A percentile compares a stretch with the other conserved stretches of the same genome.
phyloP scores from a whole-genome alignment of 2,113 vertebrate genomes.

The Pipra filicauda region DNA sequence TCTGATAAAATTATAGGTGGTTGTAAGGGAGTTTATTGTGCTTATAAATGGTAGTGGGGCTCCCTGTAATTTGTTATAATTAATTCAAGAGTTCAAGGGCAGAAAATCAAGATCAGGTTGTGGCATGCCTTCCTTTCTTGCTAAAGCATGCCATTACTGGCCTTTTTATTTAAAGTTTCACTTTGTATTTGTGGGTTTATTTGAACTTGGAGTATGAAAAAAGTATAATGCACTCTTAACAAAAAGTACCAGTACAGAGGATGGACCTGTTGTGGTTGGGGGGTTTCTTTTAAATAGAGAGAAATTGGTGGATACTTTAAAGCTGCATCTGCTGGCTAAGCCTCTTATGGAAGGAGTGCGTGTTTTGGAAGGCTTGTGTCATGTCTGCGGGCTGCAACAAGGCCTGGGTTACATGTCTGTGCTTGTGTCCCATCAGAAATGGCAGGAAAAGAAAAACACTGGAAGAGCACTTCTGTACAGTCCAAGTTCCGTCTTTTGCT shows the following conservation, averaged over 20 bases:
- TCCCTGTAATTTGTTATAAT: constrained; percentile 83
- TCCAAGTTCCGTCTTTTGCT: background rate
- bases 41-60: constrained; percentile 64
- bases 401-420: background rate
- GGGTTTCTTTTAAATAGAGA: background rate
- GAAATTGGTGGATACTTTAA: background rate
- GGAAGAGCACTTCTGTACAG: background rate
- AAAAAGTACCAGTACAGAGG: background rate
- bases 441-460: background rate
- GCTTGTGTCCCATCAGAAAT: constrained; percentile 1
- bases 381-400: background rate
- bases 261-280: background rate
- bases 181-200: constrained; percentile 49
- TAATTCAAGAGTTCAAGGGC: constrained; percentile 75
- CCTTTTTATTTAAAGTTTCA: constrained; percentile 48
- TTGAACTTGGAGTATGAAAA: constrained; percentile 57
- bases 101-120: constrained; percentile 67
- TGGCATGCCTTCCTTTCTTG: constrained; percentile 61
- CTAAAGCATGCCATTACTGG: constrained; percentile 61
- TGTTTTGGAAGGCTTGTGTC: constrained; percentile 8
- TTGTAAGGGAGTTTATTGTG: constrained; percentile 72
- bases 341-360: background rate
- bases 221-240: background rate
- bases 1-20: constrained; percentile 73
- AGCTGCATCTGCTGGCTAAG: background rate